Evolutionary conservation across 2,888 invertebrate genomes (phyloP), one percentile per base, ranked within the genome.

Genomic region (Eutolmus rufibarbis): DNA sequence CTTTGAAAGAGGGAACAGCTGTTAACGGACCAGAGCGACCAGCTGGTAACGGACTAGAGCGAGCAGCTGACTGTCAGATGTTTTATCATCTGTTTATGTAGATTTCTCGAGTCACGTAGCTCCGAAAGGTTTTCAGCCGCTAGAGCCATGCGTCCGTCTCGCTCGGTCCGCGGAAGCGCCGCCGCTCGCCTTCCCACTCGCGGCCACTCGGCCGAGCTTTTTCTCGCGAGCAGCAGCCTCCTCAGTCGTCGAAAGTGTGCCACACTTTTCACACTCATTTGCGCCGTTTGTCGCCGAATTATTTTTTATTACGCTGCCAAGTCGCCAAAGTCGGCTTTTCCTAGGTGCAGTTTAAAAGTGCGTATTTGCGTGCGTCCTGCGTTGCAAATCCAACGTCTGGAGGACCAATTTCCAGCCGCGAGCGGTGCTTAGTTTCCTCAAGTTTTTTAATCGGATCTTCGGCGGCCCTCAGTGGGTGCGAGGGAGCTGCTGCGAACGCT

Each of bases 61-160:
- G 34, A 77, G 43, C 78, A 78, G 78, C 78, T 78, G 78, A 43
- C 23, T 78, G 78, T 78, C 78, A 78, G 23, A 37, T 78, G 19
- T 43, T 46, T 46, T 9, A 78, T 78, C 78, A 78, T 78, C 78
- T 78, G 78, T 19, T 37, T n/a, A n/a, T 40, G 37, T 23, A 46
- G 23, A 28, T 78, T 76, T 31, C 78, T 43, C 46, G 12, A 76
- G 34, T 78, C 43, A 78, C 78, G 78, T 78, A 34, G 51, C n/a
- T 51, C n/a, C n/a, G 51, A 66, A 23, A 12, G 28, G 19, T 19
- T 66, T 57, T 28, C 19, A 2, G 9, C 23, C 8, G 19, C 66
- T 23, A 28, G 28, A 66, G 5, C 9, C 2, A 23, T 28, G 9
- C 19, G 28, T 23, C 23, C 28, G 66, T 66, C 19, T 66, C 28